A percentile compares a stretch with the other conserved stretches of the same genome.
These are phyloP conservation scores for Rattus rattus DNA, from an alignment of 2,113 vertebrate species.

Conservation along the genomic window DNA sequence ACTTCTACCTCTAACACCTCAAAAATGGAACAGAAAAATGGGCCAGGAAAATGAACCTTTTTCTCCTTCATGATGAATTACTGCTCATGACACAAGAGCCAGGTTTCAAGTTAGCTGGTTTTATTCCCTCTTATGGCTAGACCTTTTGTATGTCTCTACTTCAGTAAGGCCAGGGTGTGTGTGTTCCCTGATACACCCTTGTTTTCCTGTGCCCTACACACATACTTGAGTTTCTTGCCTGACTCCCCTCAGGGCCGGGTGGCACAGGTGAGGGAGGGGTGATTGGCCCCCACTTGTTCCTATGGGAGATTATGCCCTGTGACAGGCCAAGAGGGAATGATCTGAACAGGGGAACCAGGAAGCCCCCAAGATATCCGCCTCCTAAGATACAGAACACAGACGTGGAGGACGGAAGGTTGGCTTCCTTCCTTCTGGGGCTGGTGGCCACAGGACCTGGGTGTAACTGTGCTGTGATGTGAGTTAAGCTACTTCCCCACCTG, in stretches of 20 bases:
- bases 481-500: rapidly evolving
- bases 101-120: background rate
- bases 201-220: background rate
- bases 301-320: background rate
- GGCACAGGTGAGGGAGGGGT: background rate
- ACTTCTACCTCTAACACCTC: background rate
- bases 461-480: rapidly evolving
- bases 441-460: rapidly evolving
- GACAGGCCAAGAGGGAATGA: background rate
- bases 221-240: background rate
- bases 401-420: background rate
- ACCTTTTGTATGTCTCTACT: background rate
- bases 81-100: background rate
- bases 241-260: rapidly evolving
- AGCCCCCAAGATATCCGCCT: background rate
- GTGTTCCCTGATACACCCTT: background rate
- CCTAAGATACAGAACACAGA: background rate
- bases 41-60: background rate
- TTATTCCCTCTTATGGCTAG: background rate
- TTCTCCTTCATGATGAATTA: background rate
- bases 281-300: background rate
- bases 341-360: background rate
- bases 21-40: background rate
- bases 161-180: background rate
- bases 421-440: background rate